Evolutionary conservation across 2,797 vertebrate genomes (phyloP), one percentile per base, ranked within the genome.

Genomic region (Falco rusticolus): DNA sequence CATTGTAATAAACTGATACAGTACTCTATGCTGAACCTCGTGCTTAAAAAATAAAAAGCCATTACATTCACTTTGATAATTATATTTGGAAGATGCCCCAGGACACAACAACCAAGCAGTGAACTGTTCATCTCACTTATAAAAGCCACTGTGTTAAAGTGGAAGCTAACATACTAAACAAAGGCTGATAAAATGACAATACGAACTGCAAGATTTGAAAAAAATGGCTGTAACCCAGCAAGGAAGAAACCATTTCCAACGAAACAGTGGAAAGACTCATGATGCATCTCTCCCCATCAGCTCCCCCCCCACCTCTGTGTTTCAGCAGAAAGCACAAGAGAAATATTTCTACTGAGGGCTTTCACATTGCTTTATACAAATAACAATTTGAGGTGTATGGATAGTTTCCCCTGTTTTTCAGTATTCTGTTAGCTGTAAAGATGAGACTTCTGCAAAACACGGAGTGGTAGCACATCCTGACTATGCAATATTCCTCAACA

Each of bases 11-110:
- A 93, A 92, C 59, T 60, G 64, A 76, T 79, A 70, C 6, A 31
- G 39, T 66, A 59, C 56, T 15, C 54, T 78, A 16, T 81, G 26
- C 41, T 92, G 80, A 48, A 76, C 12, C 16, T 37, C 10, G 5
- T 85, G 65, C 33, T 37, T n/a, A 84, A 90, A 91, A 81, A 70
- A 54, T 13, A 79, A 7, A 89, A 91, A 95, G 61, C 82, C 57
- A 81, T 89, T 92, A 65, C 48, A 76, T 83, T 92, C 80, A 85
- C 75, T 95, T 91, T 92, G 82, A 84, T 96, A 95, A 97, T 96
- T 96, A 77, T 84, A 84, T 91, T 74, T 90, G 82, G 77, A 97
- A 95, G 47, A 92, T 78, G 94, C 89, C 93, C 66, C 91, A 95
- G 90, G 92, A 95, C 78, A 92, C 56, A 94, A 77, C 41, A 72